Evolutionary conservation across 2,888 invertebrate genomes (phyloP).

Genomic region (Synergus gifuensis): DNA sequence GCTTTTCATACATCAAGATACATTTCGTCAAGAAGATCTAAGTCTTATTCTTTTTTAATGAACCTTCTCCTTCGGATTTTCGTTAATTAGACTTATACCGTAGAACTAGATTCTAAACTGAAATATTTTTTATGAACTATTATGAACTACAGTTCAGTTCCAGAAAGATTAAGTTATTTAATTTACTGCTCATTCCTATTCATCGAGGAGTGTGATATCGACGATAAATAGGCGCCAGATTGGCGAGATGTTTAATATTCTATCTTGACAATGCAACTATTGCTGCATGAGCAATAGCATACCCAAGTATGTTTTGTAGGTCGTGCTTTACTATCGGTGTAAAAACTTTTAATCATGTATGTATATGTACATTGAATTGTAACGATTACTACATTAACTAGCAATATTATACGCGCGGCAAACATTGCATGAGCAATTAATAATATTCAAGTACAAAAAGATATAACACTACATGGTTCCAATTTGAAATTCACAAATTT

Average conservation of each 20-base stretch:
- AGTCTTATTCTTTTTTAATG: constrained; percentile 37
- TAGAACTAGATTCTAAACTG: not conserved
- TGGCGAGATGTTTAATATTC: constrained; percentile 67
- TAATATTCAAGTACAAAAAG: no score
- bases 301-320: constrained; percentile 26
- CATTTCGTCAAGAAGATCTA: constrained; percentile 60
- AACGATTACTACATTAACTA: no score
- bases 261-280: constrained; percentile 29
- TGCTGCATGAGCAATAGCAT: constrained; percentile 43
- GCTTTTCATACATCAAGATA: constrained; percentile 66
- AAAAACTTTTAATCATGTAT: no score
- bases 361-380: no score
- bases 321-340: no score
- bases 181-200: constrained; percentile 60
- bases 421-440: no score
- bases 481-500: no score
- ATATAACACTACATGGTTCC: no score
- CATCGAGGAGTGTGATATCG: constrained; percentile 64
- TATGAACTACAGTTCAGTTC: not conserved
- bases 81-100: not conserved
- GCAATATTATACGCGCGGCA: no score
- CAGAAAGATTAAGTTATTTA: not conserved
- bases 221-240: constrained; percentile 63
- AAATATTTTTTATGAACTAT: not conserved
- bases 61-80: constrained; percentile 26